These are phyloP conservation scores for Irena cyanogastra DNA, from an alignment of 2,113 vertebrate species.

Conservation along the genomic window DNA sequence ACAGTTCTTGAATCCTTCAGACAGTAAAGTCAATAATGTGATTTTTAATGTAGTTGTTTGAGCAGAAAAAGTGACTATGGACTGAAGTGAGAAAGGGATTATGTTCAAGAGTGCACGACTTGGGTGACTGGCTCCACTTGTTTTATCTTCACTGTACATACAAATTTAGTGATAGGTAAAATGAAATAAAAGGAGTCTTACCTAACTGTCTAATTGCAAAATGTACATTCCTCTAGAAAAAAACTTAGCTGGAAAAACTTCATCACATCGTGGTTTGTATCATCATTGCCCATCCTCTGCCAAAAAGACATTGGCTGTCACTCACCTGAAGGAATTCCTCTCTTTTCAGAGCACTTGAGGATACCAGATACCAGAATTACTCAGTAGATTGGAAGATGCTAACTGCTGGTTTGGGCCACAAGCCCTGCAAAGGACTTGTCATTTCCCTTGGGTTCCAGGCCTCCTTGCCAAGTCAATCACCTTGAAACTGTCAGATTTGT, in stretches of 20 bases:
- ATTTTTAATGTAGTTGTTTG: not conserved
- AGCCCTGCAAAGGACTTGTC: not conserved
- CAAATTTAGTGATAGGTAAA: not conserved
- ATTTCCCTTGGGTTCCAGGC: not conserved
- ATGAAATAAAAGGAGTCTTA: not conserved
- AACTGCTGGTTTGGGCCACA: not conserved
- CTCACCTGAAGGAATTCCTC: not conserved
- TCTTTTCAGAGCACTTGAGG: not conserved
- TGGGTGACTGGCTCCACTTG: not conserved
- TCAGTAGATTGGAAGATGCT: not conserved
- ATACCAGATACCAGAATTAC: not conserved
- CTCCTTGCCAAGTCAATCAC: not conserved
- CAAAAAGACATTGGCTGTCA: not conserved
- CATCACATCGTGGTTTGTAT: not conserved
- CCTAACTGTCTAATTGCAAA: not conserved
- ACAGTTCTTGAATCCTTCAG: not conserved
- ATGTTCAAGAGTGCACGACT: not conserved
- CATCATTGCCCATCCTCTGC: not conserved
- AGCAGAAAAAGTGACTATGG: not conserved
- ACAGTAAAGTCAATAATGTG: not conserved
- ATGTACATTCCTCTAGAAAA: accelerated
- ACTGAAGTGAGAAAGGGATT: not conserved
- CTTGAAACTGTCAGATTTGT: not conserved
- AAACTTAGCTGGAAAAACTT: not conserved
- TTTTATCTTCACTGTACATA: not conserved